A percentile compares a stretch with the other conserved stretches of the same genome.
Evolutionary conservation across 2,113 vertebrate species (phyloP).

Genomic region (Pampusana beccarii): DNA sequence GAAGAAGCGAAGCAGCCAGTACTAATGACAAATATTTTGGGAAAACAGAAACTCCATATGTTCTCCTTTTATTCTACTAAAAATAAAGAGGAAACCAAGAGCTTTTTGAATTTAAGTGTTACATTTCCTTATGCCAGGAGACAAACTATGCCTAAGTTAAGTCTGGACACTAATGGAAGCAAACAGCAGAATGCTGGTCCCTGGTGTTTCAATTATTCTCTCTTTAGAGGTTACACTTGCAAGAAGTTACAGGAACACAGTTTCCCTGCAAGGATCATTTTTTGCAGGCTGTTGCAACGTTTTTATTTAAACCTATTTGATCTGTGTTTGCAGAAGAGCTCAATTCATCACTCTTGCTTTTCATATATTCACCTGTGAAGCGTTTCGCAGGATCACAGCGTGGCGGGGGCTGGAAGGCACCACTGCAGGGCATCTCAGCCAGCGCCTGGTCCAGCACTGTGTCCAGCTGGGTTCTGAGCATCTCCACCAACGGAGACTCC

Average conservation of each 20-base stretch:
- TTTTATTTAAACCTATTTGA: conserved; percentile 16
- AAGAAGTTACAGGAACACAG: conserved; percentile 3
- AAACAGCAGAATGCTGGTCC: conserved; percentile 26
- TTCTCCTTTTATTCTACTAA: neutral
- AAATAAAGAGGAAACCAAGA: conserved; percentile 5
- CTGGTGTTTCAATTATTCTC: conserved; percentile 30
- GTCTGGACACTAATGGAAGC: conserved; percentile 41
- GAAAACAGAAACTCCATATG: conserved; percentile 13
- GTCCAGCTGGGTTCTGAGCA: rapidly evolving
- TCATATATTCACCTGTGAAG: neutral
- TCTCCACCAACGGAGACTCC: neutral
- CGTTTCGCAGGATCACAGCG: rapidly evolving
- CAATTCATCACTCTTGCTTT: neutral
- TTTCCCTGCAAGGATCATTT: neutral
- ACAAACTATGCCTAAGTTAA: conserved; percentile 23
- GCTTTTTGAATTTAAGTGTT: neutral
- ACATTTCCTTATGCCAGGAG: neutral
- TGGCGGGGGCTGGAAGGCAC: rapidly evolving
- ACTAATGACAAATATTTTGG: conserved; percentile 40
- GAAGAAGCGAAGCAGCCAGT: conserved; percentile 9
- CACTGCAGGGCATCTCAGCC: neutral
- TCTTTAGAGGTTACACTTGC: conserved; percentile 5
- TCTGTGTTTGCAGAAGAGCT: neutral
- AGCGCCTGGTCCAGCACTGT: neutral
- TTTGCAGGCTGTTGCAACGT: neutral